Evolutionary conservation across 92 coral and sea anemone species (phyloP).

Genomic region (Parazoanthus atlanticus): DNA sequence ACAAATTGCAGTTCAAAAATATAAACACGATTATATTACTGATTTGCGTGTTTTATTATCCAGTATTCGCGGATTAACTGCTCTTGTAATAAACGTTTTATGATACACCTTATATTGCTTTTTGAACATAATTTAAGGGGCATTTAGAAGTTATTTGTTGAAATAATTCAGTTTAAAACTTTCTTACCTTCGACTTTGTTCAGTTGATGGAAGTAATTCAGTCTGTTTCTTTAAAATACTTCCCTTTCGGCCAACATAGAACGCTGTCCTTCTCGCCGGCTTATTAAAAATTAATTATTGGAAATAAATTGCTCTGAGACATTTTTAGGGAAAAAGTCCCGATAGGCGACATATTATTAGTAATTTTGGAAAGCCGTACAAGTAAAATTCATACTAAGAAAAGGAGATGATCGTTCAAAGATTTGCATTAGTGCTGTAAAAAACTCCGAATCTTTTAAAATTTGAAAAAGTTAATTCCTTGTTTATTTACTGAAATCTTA

Average conservation of each 20-base stretch:
- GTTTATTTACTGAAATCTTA: not conserved
- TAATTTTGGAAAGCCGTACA: not conserved
- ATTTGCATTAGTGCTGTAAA: not conserved
- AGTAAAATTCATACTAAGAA: too few species aligned
- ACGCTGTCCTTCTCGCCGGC: not conserved
- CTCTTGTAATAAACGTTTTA: not conserved
- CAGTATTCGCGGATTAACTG: not conserved
- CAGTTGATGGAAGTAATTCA: not conserved
- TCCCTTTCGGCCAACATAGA: not conserved
- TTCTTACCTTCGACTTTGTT: not conserved
- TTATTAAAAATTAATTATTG: not conserved
- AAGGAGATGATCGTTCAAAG: too few species aligned
- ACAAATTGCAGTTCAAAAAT: too few species aligned
- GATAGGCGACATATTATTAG: not conserved
- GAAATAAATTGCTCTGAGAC: not conserved
- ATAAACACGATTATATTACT: too few species aligned
- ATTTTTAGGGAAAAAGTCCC: not conserved
- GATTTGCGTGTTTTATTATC: not conserved
- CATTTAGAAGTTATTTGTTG: too few species aligned
- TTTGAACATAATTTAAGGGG: too few species aligned
- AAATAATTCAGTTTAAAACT: too few species aligned
- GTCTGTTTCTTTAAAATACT: not conserved
- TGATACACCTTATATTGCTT: not conserved
- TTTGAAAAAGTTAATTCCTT: not conserved
- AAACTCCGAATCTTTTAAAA: not conserved